These are phyloP conservation scores for Pantherophis alleghaniensis DNA, from an alignment of 2,797 vertebrate species.

Conservation along the genomic window DNA sequence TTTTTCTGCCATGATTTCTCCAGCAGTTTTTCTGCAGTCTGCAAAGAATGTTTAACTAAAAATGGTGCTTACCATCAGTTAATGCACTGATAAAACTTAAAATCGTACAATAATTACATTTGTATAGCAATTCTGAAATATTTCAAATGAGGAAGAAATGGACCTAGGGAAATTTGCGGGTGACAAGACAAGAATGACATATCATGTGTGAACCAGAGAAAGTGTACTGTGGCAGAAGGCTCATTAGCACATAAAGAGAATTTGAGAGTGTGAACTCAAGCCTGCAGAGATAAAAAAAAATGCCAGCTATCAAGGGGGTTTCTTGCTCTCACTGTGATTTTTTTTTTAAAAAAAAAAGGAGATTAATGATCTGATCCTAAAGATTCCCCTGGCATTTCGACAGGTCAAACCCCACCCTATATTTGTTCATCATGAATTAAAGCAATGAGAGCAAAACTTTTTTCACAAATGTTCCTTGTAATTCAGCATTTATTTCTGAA, in stretches of 20 bases:
- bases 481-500: conserved; percentile 33
- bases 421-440: conserved; percentile 18
- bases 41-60: not conserved
- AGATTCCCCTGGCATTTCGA: conserved; percentile 36
- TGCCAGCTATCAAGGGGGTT: not conserved
- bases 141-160: not conserved
- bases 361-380: conserved; percentile 31
- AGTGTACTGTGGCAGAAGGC: not conserved
- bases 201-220: conserved; percentile 32
- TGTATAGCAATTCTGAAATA: not conserved
- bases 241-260: not conserved
- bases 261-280: not conserved
- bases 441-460: conserved; percentile 6
- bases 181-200: conserved; percentile 21
- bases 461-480: conserved; percentile 5
- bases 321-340: not conserved
- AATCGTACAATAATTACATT: not conserved
- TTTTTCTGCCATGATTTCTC: not conserved
- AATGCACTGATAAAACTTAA: not conserved
- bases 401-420: conserved; percentile 48
- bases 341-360: not conserved
- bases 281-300: not conserved
- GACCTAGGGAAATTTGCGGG: not conserved
- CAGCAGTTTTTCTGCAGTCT: not conserved
- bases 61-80: not conserved